Base-by-base conservation (phyloP, 2,888 invertebrate genomes). In the Proisotoma minuta region DNA sequence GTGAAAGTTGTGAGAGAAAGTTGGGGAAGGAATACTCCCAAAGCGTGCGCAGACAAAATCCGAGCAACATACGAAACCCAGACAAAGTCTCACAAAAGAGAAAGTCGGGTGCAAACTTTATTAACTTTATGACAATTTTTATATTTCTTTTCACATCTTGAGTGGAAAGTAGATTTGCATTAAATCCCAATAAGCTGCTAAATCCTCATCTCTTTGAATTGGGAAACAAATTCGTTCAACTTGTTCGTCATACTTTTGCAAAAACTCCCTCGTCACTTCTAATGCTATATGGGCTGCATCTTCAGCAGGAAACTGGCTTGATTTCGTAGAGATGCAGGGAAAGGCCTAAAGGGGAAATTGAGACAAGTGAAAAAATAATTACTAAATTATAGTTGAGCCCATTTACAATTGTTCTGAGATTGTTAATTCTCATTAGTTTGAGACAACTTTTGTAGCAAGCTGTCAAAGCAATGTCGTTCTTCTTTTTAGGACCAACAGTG, bases 401-500 rank as follows among this genome's bases (percentile, higher is more conserved):
- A 10, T 15, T 10, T 76, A 82, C 91, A 50, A 91, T 83, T 3
- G 86, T 82, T 51, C 80, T 79, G 1, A 91, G 74, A 1, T 82
- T 77, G 66, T 86, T 81, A 28, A 82, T 77, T 15, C 78, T 75
- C 58, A 83, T 82, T 18, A 85, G 69, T 0, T 83, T 76, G 0
- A 93, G 78, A 74, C 85, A 83, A 20, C 84, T 86, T 58, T 81
- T 78, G 75, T 94, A 94, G 76, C 91, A 90, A 0, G 83, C 82
- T 59, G 80, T 77, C 4, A 94, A 81, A 48, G 82, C 78, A 0
- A 81, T 77, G 4, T 84, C 82, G 3, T 86, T 84, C 66, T 87
- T 86, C 49, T 89, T 87, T 75, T 83, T 82, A 1, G 94, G 93
- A 0, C 94, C 94, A 20, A 93, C 93, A 5, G 93, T 91, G 76